Percentiles rank a stretch among this genome's conserved stretches.
These are phyloP conservation scores for Meghimatium bilineatum DNA, from an alignment of 2,888 invertebrate genomes.

Conservation along the genomic window DNA sequence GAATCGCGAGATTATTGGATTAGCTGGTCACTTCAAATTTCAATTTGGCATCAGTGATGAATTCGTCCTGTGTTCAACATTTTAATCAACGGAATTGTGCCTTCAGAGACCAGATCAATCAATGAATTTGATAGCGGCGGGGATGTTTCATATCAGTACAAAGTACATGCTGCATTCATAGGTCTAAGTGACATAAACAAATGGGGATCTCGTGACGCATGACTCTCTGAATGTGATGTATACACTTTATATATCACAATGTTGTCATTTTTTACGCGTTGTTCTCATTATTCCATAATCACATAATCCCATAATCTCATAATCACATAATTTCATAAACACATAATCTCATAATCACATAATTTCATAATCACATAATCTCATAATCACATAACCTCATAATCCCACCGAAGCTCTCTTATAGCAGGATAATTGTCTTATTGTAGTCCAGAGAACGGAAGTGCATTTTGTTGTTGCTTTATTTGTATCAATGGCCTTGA, in stretches of 20 bases:
- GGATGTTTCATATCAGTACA: not conserved
- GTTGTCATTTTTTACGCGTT: too few species aligned
- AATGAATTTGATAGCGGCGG: slow-evolving; percentile 11
- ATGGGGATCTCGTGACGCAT: not conserved
- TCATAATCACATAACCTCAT: too few species aligned
- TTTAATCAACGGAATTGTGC: slow-evolving; percentile 46
- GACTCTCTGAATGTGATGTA: not conserved
- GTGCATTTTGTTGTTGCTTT: too few species aligned
- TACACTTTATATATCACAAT: not conserved
- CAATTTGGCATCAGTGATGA: slow-evolving; percentile 48
- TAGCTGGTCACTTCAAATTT: slow-evolving; percentile 49
- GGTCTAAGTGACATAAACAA: not conserved
- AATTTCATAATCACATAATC: too few species aligned
- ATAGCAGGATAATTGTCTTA: too few species aligned
- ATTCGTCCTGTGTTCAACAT: slow-evolving; percentile 25
- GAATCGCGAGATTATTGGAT: slow-evolving; percentile 47
- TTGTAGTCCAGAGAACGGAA: too few species aligned
- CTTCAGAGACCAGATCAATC: slow-evolving; percentile 10
- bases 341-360: too few species aligned
- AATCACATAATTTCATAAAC: too few species aligned
- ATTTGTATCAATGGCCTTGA: too few species aligned
- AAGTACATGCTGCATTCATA: not conserved
- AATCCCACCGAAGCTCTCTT: too few species aligned
- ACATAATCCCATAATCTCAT: too few species aligned
- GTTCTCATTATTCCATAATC: too few species aligned